Evolutionary conservation across 2,888 invertebrate genomes (phyloP).

Genomic region (Drosophila imparisetae): DNA sequence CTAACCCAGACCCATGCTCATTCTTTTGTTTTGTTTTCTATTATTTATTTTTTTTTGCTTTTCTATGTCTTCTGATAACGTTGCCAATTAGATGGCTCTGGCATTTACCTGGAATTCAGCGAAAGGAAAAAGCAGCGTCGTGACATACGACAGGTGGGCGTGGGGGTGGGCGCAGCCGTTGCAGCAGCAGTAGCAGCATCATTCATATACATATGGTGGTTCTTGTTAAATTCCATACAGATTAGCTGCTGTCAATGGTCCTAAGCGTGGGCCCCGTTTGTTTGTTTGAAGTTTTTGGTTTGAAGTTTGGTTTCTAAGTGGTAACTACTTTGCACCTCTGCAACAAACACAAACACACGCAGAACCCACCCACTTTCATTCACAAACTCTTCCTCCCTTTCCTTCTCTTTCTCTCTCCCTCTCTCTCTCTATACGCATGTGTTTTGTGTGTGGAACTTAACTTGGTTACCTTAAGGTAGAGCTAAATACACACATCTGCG

Average conservation of each 20-base stretch:
- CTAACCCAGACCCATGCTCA: background rate
- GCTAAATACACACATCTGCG: constrained; percentile 24
- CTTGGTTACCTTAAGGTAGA: constrained; percentile 65
- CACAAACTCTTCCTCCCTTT: background rate
- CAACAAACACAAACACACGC: constrained; percentile 47
- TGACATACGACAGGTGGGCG: constrained; percentile 32
- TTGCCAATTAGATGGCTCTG: constrained; percentile 40
- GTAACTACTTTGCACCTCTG: constrained; percentile 78
- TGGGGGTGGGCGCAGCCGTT: background rate
- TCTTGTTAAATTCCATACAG: constrained; percentile 42
- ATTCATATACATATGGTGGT: constrained; percentile 21
- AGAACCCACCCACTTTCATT: constrained; percentile 4
- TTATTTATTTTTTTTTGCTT: constrained; percentile 4
- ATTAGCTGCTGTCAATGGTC: constrained; percentile 59
- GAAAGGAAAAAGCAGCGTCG: background rate
- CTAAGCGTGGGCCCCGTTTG: constrained; percentile 39
- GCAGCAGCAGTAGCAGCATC: background rate
- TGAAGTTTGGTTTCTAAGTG: constrained; percentile 55
- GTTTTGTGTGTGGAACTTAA: constrained; percentile 41
- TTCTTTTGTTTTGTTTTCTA: background rate
- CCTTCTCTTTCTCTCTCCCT: background rate
- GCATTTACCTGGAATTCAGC: background rate
- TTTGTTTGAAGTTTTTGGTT: constrained; percentile 64
- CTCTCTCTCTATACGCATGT: background rate
- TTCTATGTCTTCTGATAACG: constrained; percentile 18